Evolutionary conservation across 2,888 invertebrate genomes (phyloP).

Genomic region (Pammene fasciana): DNA sequence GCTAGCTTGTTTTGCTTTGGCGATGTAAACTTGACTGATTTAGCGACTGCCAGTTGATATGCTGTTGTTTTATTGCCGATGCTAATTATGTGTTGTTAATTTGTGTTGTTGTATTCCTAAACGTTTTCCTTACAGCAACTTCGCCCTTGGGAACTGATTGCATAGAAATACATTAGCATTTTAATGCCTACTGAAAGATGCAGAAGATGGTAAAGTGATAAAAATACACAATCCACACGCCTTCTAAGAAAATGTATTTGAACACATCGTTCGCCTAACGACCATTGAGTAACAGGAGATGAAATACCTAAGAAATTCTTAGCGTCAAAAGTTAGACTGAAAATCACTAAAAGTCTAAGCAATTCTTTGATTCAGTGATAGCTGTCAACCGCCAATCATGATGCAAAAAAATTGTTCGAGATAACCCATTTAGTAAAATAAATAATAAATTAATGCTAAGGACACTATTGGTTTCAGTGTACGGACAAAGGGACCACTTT

Average conservation of each 20-base stretch:
- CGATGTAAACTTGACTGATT: conserved; percentile 41
- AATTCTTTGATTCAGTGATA: no score
- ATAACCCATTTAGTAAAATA: no score
- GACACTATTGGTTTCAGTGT: no score
- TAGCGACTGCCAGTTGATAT: conserved; percentile 38
- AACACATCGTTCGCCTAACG: neutral
- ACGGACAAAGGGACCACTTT: no score
- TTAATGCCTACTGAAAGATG: neutral
- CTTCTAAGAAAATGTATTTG: neutral
- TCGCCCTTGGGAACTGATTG: conserved; percentile 48
- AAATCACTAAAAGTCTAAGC: no score
- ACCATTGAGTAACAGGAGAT: no score
- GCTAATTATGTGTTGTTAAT: conserved; percentile 29
- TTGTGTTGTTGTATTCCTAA: conserved; percentile 23
- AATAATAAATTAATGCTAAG: no score
- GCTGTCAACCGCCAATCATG: no score
- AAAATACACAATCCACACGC: neutral
- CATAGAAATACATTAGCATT: neutral
- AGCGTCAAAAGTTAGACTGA: no score
- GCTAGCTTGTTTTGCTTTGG: conserved; percentile 35
- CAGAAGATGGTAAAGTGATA: neutral
- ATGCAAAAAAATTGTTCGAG: no score
- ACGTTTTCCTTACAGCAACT: conserved; percentile 44
- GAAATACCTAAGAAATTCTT: no score
- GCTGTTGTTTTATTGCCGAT: conserved; percentile 33